phyloP scores from a whole-genome alignment of 2,888 invertebrate species.

The Agrypnus murinus region DNA sequence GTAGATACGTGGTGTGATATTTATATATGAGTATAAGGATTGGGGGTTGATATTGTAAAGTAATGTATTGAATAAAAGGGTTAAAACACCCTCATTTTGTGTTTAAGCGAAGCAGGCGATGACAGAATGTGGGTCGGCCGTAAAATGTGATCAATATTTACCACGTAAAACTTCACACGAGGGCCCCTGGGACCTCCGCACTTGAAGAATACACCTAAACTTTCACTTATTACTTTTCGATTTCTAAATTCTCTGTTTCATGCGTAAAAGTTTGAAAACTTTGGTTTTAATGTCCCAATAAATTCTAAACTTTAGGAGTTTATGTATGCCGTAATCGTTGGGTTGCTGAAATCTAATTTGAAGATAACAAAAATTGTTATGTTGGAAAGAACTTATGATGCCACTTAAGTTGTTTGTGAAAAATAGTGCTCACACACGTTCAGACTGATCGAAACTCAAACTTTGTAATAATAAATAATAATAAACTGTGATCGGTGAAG shows the following conservation, averaged over 20 bases:
- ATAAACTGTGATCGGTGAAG: constrained; percentile 21
- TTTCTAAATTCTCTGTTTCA: constrained; percentile 47
- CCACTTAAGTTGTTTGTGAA: constrained; percentile 16
- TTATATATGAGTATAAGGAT: constrained; percentile 19
- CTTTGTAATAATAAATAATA: not conserved
- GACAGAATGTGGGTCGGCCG: constrained; percentile 63
- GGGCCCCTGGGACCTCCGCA: constrained; percentile 44
- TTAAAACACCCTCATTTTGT: constrained; percentile 47
- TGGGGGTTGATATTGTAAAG: constrained; percentile 28
- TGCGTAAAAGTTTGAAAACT: constrained; percentile 41
- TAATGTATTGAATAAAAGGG: constrained; percentile 46
- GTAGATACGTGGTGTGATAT: constrained; percentile 13
- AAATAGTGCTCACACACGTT: not conserved
- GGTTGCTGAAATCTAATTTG: constrained; percentile 22
- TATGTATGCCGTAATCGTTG: constrained; percentile 21
- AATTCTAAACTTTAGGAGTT: constrained; percentile 41
- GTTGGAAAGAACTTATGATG: not conserved
- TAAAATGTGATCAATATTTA: constrained; percentile 63
- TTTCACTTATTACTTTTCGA: constrained; percentile 51
- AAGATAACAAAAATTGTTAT: constrained; percentile 26
- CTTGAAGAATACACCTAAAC: constrained; percentile 48
- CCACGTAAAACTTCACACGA: constrained; percentile 75
- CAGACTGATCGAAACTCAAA: constrained; percentile 29
- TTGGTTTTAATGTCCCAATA: constrained; percentile 42
- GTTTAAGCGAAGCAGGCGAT: constrained; percentile 53